Evolutionary conservation across 2,888 invertebrate genomes (phyloP).

Genomic region (Buathra laborator): DNA sequence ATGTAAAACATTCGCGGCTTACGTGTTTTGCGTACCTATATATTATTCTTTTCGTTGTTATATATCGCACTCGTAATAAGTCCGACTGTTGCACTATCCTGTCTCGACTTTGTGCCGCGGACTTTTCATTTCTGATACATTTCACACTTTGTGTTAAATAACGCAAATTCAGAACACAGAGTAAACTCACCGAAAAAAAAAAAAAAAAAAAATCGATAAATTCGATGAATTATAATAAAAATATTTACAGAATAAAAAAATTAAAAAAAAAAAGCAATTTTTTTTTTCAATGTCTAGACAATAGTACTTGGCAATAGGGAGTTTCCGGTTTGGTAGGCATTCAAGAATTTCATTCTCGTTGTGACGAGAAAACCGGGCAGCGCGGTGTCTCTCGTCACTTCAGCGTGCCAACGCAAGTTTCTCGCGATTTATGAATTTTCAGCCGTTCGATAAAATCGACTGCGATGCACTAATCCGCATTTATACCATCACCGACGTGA

Average conservation of each 20-base stretch:
- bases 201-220: slow-evolving; percentile 4
- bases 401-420: slow-evolving; percentile 36
- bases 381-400: slow-evolving; percentile 42
- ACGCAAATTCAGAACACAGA: neutral
- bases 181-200: neutral
- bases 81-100: no score
- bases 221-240: neutral
- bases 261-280: slow-evolving; percentile 22
- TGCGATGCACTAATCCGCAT: neutral
- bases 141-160: no score
- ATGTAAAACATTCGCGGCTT: slow-evolving; percentile 50
- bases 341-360: slow-evolving; percentile 70
- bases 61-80: no score
- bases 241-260: neutral
- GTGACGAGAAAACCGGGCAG: neutral
- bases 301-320: slow-evolving; percentile 64
- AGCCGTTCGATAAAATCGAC: slow-evolving; percentile 54
- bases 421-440: slow-evolving; percentile 57
- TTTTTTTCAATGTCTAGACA: slow-evolving; percentile 65
- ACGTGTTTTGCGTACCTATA: slow-evolving; percentile 22
- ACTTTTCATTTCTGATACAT: no score
- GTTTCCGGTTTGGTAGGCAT: slow-evolving; percentile 71
- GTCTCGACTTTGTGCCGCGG: no score
- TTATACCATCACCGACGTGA: neutral
- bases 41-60: neutral